Evolutionary conservation across 2,888 invertebrate species (phyloP).

Genomic region (Steromphala cineraria): DNA sequence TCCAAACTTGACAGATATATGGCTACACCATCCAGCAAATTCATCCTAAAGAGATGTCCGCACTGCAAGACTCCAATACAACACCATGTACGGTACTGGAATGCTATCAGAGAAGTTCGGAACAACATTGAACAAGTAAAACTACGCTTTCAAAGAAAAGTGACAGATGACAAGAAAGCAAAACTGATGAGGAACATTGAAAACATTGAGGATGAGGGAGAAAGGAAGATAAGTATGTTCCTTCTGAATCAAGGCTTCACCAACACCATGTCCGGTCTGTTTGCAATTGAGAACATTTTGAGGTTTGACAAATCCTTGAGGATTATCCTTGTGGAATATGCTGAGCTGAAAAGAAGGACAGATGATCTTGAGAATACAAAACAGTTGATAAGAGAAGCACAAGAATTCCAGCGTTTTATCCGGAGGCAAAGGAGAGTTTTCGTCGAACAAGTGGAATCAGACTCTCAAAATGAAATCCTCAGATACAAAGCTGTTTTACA

Average conservation of each 20-base stretch:
- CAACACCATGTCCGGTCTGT: not conserved
- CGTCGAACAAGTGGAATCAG: not conserved
- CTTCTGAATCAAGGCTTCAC: not conserved
- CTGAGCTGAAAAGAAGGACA: not conserved
- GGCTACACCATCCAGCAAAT: conserved; percentile 71
- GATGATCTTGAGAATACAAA: not conserved
- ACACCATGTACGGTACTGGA: conserved; percentile 80
- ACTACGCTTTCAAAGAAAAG: not conserved
- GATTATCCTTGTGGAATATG: not conserved
- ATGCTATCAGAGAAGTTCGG: conserved; percentile 76
- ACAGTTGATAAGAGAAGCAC: not conserved
- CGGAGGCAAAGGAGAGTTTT: not conserved
- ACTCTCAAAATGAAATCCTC: not conserved
- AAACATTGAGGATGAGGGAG: conserved; percentile 73
- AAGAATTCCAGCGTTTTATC: not conserved
- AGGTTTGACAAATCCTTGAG: not conserved
- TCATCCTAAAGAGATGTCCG: conserved; percentile 77
- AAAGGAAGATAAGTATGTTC: not conserved
- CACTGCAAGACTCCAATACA: conserved; percentile 80
- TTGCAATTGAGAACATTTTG: conserved; percentile 5
- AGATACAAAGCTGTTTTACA: not conserved
- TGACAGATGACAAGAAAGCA: not conserved
- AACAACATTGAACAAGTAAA: conserved; percentile 71
- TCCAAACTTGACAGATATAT: conserved; percentile 73
- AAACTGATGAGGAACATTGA: conserved; percentile 71